Base-by-base conservation (phyloP, 23 tunicate species). In the Halocynthia aurantium region DNA sequence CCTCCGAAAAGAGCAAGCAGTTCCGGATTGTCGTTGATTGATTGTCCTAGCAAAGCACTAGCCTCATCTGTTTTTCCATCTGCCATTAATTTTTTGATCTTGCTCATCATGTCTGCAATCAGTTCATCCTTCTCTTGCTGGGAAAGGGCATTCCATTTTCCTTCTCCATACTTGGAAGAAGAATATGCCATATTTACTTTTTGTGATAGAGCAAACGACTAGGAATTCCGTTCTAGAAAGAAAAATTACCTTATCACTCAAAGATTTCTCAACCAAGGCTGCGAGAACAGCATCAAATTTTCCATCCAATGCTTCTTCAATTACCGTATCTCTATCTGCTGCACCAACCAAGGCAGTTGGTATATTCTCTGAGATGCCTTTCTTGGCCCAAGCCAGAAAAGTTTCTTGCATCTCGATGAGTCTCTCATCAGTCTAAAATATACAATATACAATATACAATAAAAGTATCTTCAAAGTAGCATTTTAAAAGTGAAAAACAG, bases 61-160 rank as follows among this genome's bases (percentile, higher is more conserved):
- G 96, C 96, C 22, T 89, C 88, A 17, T 83, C 96, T 51, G 70
- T 80, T 22, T 67, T 80, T 12, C 88, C 85, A 5, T 75, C 86
- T 0, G 57, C 62, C 83, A 89, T 89, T 53, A 89, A 60, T 50
- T 89, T 87, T 52, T 80, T 80, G 22, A 83, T 83, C 53, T 58
- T 69, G 40, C 61, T 57, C n/a, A 77, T 77, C 57, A 79, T 82
- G 51, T 83, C 84, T 17, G 78, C 84, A 13, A 83, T 75, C 44
- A 84, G 77, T 7, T 61, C 66, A 51, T 83, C 64, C 5, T 49
- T 66, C 53, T 88, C 95, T 13, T 61, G 74, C 7, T 52, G 73
- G n/a, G 86, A 67, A 86, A 87, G 82, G 7, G 66, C 68, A 19
- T 70, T 68, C 93, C 93, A 87, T 51, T 87, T 82, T 20, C 57